Percentiles rank a stretch among this genome's conserved stretches.
Conservation (phyloP, 2,797 vertebrate genomes). For the Argyrosomus regius region DNA sequence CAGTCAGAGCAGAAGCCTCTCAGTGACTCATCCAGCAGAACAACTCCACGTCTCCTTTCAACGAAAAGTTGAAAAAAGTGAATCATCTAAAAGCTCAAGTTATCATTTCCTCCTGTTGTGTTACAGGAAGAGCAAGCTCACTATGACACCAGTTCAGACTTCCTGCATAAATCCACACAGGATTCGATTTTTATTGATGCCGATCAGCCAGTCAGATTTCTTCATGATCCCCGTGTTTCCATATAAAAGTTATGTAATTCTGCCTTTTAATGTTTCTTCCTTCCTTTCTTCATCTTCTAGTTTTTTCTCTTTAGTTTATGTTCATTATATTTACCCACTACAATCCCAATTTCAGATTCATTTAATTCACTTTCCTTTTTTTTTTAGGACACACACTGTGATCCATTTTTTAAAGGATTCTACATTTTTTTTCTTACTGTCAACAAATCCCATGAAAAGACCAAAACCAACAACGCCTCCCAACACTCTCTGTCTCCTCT, state of each 20-base stretch:
- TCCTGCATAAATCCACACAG: not conserved
- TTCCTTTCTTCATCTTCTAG: not conserved
- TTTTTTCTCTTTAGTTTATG: not conserved
- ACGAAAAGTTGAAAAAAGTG: slow-evolving; percentile 40
- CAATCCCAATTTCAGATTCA: not conserved
- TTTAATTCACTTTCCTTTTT: not conserved
- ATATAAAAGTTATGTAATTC: not conserved
- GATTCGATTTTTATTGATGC: not conserved
- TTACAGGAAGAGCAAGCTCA: slow-evolving; percentile 14
- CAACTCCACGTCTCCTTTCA: slow-evolving; percentile 1
- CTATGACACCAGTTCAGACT: not conserved
- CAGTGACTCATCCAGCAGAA: slow-evolving; percentile 55
- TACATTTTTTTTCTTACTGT: not conserved
- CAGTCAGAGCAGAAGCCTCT: slow-evolving; percentile 25
- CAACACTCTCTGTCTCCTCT: not conserved
- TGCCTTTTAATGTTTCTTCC: not conserved
- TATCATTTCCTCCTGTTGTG: slow-evolving; percentile 27
- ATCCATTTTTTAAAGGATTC: not conserved
- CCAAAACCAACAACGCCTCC: not conserved
- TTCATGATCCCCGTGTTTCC: no score
- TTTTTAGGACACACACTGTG: not conserved
- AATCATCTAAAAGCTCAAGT: slow-evolving; percentile 49
- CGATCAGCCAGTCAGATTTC: not conserved
- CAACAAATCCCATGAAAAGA: not conserved
- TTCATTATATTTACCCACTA: not conserved